Conservation (phyloP, 2,888 invertebrate genomes). For the Melitaea athalia region DNA sequence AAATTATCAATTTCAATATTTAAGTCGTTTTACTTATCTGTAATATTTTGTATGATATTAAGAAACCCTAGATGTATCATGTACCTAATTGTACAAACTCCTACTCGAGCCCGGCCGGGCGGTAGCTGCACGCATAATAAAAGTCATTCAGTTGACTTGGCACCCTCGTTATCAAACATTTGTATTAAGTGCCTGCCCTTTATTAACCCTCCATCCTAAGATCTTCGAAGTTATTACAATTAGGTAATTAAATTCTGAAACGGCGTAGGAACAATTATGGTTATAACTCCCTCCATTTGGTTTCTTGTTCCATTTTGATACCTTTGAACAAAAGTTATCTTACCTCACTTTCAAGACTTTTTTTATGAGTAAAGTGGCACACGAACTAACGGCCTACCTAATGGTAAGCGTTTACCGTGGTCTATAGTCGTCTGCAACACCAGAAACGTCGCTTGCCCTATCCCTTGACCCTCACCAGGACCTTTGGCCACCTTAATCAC, state of each 20-base stretch:
- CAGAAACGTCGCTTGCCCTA: no score
- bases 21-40: neutral
- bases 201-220: neutral
- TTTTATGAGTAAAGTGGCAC: no score
- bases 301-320: neutral
- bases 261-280: neutral
- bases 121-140: neutral
- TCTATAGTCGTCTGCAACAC: no score
- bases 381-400: no score
- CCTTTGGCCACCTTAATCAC: no score
- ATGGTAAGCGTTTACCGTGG: no score
- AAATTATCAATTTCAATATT: neutral
- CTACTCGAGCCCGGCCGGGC: neutral
- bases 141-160: neutral
- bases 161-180: neutral
- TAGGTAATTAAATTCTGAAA: constrained; percentile 3
- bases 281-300: neutral
- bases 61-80: neutral
- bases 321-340: no score
- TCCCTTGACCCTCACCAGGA: no score
- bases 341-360: no score
- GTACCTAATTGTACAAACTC: neutral
- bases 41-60: no score
- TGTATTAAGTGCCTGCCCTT: neutral
- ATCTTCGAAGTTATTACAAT: neutral